Evolutionary conservation across 2,113 vertebrate species (phyloP).

Genomic region (Plecotus auritus): DNA sequence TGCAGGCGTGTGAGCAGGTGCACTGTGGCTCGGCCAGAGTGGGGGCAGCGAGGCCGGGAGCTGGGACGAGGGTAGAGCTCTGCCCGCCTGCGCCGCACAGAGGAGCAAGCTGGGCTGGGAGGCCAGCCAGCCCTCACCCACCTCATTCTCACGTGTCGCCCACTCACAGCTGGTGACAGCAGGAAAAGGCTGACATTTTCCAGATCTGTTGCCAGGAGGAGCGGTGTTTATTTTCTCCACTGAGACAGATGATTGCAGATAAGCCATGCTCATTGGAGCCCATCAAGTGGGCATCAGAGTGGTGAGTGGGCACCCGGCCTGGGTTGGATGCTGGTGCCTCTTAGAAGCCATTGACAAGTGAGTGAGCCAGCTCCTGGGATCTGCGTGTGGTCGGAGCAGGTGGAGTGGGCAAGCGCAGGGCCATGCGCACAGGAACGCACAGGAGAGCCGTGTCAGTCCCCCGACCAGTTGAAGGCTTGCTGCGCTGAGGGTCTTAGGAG

Average conservation of each 20-base stretch:
- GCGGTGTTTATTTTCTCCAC: neutral
- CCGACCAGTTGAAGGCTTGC: too few species aligned
- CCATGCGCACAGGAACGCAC: neutral
- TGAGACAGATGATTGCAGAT: neutral
- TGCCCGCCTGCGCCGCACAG: too few species aligned
- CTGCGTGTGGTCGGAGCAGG: neutral
- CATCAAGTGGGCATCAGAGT: too few species aligned
- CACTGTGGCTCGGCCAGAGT: too few species aligned
- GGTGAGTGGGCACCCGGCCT: rapidly evolving
- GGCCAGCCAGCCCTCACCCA: too few species aligned
- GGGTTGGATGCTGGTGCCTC: neutral
- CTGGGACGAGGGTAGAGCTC: too few species aligned
- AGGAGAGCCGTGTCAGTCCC: too few species aligned
- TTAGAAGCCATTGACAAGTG: too few species aligned
- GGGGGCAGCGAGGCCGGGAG: too few species aligned
- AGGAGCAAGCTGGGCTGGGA: neutral
- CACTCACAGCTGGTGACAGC: neutral
- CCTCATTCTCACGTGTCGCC: neutral
- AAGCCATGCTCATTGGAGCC: neutral
- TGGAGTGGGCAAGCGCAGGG: neutral
- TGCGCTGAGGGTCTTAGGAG: neutral
- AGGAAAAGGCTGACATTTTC: neutral
- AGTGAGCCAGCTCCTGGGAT: neutral
- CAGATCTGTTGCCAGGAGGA: neutral
- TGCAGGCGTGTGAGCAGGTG: neutral